Base-by-base conservation (phyloP, 2,113 vertebrate species). In the Vidua macroura region DNA sequence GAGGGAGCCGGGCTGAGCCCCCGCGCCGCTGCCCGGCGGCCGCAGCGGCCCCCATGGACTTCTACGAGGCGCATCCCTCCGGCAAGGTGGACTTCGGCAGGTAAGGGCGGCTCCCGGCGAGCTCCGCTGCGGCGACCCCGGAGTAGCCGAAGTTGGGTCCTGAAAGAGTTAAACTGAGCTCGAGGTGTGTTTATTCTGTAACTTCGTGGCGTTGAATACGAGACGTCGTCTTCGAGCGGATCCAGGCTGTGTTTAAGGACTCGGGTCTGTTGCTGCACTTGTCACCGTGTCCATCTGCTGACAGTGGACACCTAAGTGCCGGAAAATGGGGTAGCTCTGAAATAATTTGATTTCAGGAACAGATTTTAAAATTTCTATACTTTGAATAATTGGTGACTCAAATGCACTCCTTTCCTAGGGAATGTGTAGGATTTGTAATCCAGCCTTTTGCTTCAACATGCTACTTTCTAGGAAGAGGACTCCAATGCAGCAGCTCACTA, bases 11-110 rank as follows among this genome's bases (percentile, higher is more conserved):
- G 90, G 78, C 72, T 22, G 66, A 92, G 78, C 78, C 67, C 52
- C 58, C 23, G 43, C 52, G 72, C 70, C 46, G 41, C 74, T 64
- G 67, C n/a, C 73, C 58, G 51, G 90, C 70, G 79, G 66, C 79
- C 55, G 55, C 27, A 59, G 70, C 64, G 14, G 90, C 69, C 49
- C 72, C 28, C 85, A 86, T 89, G 96, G 95, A 95, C 22, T 96
- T 95, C 80, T 95, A 94, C 59, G 97, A 94, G 72, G 85, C 94
- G 64, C 92, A 72, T 56, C 73, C 83, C 27, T 43, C 90, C 16
- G 93, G 86, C 75, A 94, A 94, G 91, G 95, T 96, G 83, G 96
- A 93, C 39, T 92, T 95, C 62, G 80, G 93, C 95, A 85, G 96
- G 96, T 96, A 68, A 91, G 78, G 88, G 56, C 14, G 15, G 12